Evolutionary conservation across 2,113 vertebrate species (phyloP).

Genomic region (Leucosticte australis): DNA sequence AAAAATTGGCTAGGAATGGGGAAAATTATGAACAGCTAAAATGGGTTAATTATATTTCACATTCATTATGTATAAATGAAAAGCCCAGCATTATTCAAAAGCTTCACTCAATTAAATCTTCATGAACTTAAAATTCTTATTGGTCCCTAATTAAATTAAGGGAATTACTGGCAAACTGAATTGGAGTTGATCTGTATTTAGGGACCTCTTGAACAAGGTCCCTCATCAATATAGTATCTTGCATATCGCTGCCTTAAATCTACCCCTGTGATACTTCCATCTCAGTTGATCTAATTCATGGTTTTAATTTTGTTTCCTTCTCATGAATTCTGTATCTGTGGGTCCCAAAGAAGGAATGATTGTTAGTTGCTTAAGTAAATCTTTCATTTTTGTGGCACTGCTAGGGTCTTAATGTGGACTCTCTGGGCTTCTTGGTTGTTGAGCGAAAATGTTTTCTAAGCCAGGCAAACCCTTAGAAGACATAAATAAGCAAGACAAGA

Average conservation of each 20-base stretch:
- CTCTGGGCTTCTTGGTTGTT: background rate
- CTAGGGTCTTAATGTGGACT: background rate
- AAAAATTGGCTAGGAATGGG: background rate
- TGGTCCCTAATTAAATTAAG: constrained; percentile 49
- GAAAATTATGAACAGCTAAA: constrained; percentile 35
- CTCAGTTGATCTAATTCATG: background rate
- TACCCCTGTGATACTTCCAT: background rate
- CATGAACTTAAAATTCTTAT: constrained; percentile 49
- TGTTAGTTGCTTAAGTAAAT: background rate
- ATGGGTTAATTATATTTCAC: constrained; percentile 62
- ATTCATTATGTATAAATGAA: constrained; percentile 59
- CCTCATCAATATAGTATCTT: background rate
- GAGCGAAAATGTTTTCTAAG: background rate
- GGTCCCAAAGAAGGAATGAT: background rate
- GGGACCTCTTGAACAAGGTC: constrained; percentile 18
- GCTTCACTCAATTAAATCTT: constrained; percentile 60
- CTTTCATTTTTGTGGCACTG: background rate
- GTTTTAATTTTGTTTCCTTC: constrained; percentile 6
- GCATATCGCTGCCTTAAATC: background rate
- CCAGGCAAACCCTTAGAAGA: background rate
- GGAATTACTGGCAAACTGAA: constrained; percentile 19
- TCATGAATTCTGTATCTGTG: background rate
- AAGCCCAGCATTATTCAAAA: constrained; percentile 52
- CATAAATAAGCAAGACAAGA: background rate
- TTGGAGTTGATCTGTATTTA: constrained; percentile 9